A percentile compares a stretch with the other conserved stretches of the same genome.
Evolutionary conservation across 2,797 vertebrate genomes (phyloP).

Genomic region (Sebastiscus albofasciatus): DNA sequence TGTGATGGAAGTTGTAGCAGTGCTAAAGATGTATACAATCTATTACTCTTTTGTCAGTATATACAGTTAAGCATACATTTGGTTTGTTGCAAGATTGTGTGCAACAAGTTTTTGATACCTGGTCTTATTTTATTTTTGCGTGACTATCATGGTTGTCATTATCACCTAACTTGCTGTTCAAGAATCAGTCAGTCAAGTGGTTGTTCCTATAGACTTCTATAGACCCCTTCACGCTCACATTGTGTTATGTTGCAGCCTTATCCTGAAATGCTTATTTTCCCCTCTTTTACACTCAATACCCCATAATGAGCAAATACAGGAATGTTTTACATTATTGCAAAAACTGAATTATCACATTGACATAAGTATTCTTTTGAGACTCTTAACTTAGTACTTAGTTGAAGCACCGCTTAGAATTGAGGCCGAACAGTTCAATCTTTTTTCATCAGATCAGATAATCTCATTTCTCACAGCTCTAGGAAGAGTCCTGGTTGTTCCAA

Average conservation of each 20-base stretch:
- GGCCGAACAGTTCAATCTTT: too few relatives aligned
- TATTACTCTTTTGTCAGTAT: background rate
- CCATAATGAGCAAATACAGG: background rate
- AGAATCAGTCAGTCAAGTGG: background rate
- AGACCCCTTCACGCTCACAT: background rate
- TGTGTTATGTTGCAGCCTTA: background rate
- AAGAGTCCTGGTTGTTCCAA: background rate
- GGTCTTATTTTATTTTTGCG: background rate
- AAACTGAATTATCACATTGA: background rate
- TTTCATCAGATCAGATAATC: too few relatives aligned
- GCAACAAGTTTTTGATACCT: background rate
- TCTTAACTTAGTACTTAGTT: background rate
- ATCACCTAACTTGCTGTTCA: background rate
- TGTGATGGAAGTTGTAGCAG: background rate
- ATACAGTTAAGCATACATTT: background rate
- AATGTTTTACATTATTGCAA: too few relatives aligned
- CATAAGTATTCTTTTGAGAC: background rate
- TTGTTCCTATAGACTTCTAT: too few relatives aligned
- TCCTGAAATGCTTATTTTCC: background rate
- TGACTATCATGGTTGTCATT: background rate
- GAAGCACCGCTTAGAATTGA: background rate
- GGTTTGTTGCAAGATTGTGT: background rate
- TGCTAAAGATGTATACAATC: background rate
- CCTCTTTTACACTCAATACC: background rate
- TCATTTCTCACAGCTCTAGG: background rate